Conservation (phyloP, 2,888 invertebrate genomes). For the Ligdia adustata region DNA sequence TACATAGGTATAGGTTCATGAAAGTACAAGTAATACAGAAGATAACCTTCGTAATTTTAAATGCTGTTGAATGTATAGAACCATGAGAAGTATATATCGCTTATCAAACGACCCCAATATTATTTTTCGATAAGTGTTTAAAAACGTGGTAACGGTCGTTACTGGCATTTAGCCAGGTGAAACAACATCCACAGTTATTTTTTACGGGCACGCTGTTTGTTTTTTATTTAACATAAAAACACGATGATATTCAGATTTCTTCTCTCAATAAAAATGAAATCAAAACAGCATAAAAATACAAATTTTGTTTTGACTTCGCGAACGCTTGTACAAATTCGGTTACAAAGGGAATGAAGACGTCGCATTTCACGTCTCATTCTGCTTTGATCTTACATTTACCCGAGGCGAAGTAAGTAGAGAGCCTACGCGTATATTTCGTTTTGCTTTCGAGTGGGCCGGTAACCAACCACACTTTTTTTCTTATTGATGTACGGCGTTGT, state of each 20-base stretch:
- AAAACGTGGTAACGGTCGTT: constrained; percentile 5
- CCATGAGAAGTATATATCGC: too few relatives aligned
- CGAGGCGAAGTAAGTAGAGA: constrained; percentile 11
- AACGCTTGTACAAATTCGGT: constrained; percentile 15
- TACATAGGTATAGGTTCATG: too few relatives aligned
- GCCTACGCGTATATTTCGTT: constrained; percentile 8
- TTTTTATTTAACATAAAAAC: neutral
- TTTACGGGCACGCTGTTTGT: constrained; percentile 12
- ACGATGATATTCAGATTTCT: constrained; percentile 1
- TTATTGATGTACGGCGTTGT: too few relatives aligned
- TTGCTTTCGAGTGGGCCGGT: constrained; percentile 4
- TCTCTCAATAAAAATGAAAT: constrained; percentile 18
- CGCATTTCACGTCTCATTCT: constrained; percentile 7
- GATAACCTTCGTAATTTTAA: too few relatives aligned
- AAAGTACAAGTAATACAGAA: too few relatives aligned
- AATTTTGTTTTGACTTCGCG: constrained; percentile 17
- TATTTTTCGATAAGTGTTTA: too few relatives aligned
- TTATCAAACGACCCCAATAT: too few relatives aligned
- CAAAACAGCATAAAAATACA: constrained; percentile 20
- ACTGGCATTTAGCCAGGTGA: constrained; percentile 14
- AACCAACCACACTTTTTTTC: neutral
- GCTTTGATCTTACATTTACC: constrained; percentile 21
- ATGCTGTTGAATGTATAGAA: too few relatives aligned
- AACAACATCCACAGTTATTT: constrained; percentile 14
- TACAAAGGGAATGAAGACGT: constrained; percentile 17